Conservation (phyloP, 2,797 vertebrate genomes). For the Acomys russatus region DNA sequence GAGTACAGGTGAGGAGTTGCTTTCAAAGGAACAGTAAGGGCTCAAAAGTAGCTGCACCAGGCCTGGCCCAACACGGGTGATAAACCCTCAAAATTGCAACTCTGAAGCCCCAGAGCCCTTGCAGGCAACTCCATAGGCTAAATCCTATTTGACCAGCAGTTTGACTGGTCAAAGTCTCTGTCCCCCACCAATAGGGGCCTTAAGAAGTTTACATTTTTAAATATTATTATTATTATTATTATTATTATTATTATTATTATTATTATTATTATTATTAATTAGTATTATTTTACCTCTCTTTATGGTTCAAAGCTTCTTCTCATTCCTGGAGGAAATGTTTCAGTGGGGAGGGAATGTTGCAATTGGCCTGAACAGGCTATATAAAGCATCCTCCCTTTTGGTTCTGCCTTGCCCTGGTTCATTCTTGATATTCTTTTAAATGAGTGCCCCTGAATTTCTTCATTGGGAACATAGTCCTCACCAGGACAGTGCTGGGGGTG, state of each 20-base stretch:
- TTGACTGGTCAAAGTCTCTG: not conserved
- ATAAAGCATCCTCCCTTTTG: not conserved
- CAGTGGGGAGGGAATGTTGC: not conserved
- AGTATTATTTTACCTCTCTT: not conserved
- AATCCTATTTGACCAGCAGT: too few relatives aligned
- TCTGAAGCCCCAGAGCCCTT: not conserved
- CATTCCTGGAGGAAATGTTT: not conserved
- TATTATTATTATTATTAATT: not conserved
- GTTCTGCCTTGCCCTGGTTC: not conserved
- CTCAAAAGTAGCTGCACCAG: not conserved
- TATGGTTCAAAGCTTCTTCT: not conserved
- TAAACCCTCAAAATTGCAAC: not conserved
- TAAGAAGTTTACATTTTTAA: not conserved
- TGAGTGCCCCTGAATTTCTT: not conserved
- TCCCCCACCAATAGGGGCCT: not conserved
- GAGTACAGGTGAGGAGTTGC: not conserved
- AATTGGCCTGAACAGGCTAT: not conserved
- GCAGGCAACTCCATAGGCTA: too few relatives aligned
- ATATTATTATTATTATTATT: not conserved
- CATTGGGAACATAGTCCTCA: not conserved
- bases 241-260: not conserved
- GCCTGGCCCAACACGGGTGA: not conserved
- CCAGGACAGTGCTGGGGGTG: not conserved
- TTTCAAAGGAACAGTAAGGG: not conserved
- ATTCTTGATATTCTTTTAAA: not conserved